These are phyloP conservation scores for Lontra canadensis DNA, from an alignment of 2,113 vertebrate genomes.

Conservation along the genomic window DNA sequence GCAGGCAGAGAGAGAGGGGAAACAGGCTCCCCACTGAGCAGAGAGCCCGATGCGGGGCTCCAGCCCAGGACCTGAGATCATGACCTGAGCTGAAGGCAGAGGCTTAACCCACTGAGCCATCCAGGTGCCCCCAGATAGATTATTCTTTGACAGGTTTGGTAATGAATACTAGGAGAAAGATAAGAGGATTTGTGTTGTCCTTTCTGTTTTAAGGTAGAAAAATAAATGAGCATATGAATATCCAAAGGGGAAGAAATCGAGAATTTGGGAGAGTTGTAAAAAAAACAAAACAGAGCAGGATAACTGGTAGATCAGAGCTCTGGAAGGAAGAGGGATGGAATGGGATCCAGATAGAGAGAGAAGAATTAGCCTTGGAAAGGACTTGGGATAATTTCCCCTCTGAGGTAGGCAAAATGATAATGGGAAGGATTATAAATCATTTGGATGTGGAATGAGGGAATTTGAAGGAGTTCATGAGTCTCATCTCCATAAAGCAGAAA, in stretches of 20 bases:
- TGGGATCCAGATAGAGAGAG: not conserved
- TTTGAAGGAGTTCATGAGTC: not conserved
- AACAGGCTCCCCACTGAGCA: no score
- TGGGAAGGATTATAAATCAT: not conserved
- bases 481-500: slow-evolving; percentile 25
- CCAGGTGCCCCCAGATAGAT: not conserved
- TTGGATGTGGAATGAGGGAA: not conserved
- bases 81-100: no score
- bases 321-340: not conserved
- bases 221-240: not conserved
- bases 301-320: not conserved
- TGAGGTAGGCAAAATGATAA: not conserved
- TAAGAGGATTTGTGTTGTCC: not conserved
- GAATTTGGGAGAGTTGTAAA: not conserved
- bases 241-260: not conserved
- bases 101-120: no score
- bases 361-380: slow-evolving; percentile 9
- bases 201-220: slow-evolving; percentile 47
- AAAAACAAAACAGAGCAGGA: not conserved
- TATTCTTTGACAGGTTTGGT: not conserved
- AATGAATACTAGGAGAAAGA: slow-evolving; percentile 4
- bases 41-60: no score
- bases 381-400: not conserved
- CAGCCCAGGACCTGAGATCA: no score
- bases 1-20: no score